These are phyloP conservation scores for Panthera leo DNA, from an alignment of 2,113 vertebrate species.

Conservation along the genomic window DNA sequence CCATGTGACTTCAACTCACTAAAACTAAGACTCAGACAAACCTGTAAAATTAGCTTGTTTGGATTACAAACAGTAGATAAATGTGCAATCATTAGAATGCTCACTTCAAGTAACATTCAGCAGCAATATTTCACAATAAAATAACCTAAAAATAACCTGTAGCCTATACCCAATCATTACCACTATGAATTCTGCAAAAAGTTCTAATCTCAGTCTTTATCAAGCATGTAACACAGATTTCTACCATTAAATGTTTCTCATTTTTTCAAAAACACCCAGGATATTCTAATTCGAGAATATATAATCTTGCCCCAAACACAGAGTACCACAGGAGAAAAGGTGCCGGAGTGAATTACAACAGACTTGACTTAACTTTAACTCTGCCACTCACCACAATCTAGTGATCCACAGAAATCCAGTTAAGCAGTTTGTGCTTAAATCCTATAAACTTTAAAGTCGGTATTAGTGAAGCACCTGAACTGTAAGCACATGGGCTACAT, in stretches of 20 bases:
- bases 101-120: slow-evolving; percentile 5
- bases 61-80: not conserved
- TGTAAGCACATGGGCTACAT: not conserved
- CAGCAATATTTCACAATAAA: slow-evolving; percentile 1
- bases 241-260: not conserved
- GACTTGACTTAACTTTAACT: not conserved
- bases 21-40: not conserved
- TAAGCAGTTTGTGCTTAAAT: not conserved
- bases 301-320: not conserved
- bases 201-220: not conserved
- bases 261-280: not conserved
- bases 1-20: not conserved
- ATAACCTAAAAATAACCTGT: not conserved
- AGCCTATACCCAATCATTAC: not conserved
- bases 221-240: not conserved
- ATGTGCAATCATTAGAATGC: not conserved
- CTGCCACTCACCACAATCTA: not conserved
- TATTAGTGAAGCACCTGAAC: not conserved
- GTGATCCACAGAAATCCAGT: not conserved
- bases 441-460: not conserved
- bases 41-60: not conserved
- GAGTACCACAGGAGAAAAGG: not conserved
- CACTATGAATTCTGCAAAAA: not conserved
- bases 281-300: slow-evolving; percentile 31
- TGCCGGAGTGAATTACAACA: not conserved